These are phyloP conservation scores for Matsumyia berberina DNA, from an alignment of 2,888 invertebrate genomes.

Conservation along the genomic window DNA sequence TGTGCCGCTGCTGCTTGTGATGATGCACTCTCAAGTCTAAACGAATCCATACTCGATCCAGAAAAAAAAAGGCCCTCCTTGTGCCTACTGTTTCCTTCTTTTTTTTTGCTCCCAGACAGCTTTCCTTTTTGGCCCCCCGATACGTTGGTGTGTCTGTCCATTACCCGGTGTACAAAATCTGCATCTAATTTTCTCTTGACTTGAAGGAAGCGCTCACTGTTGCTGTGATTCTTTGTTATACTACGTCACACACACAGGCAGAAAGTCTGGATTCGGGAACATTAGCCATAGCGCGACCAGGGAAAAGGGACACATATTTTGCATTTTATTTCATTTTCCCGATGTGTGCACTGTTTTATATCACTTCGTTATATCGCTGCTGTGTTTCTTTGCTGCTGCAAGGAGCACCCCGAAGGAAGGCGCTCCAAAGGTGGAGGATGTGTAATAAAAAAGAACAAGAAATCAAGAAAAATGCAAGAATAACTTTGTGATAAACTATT, in stretches of 20 bases:
- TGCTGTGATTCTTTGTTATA: neutral
- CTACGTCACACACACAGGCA: neutral
- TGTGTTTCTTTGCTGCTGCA: neutral
- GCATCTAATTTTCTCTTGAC: conserved; percentile 37
- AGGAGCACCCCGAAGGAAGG: too few relatives aligned
- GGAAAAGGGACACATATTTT: conserved; percentile 11
- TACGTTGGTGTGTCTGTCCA: conserved; percentile 1
- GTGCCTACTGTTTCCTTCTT: conserved; percentile 9
- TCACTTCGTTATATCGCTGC: neutral
- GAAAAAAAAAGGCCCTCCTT: conserved; percentile 16
- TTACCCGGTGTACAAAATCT: conserved; percentile 24
- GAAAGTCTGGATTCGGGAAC: neutral
- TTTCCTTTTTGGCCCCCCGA: neutral
- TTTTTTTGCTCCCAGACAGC: conserved; percentile 18
- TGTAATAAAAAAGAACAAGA: conserved; percentile 11
- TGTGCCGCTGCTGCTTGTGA: neutral
- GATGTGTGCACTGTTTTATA: neutral
- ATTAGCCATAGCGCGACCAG: neutral
- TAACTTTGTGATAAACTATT: conserved; percentile 35
- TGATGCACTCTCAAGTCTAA: conserved; percentile 25
- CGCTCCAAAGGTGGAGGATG: neutral
- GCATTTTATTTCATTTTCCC: conserved; percentile 27
- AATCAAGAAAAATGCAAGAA: conserved; percentile 19
- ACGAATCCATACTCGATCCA: conserved; percentile 37
- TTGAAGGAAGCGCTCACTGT: conserved; percentile 22